Evolutionary conservation across 2,797 vertebrate genomes (phyloP), one percentile per base, ranked within the genome.

Genomic region (Neopelma chrysocephalum): DNA sequence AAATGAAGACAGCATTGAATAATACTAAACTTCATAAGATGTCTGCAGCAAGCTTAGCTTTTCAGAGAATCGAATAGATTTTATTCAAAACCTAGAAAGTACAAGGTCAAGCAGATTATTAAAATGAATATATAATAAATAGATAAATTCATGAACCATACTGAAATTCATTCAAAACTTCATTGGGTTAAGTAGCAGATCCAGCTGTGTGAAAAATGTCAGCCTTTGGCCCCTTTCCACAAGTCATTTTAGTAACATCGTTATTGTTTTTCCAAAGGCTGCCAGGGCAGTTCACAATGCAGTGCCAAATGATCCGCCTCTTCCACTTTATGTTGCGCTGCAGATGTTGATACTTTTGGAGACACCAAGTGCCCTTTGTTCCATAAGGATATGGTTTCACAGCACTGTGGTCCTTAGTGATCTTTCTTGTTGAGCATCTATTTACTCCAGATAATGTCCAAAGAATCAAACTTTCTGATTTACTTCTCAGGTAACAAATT

Each of bases 91-190:
- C 69, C 88, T 57, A 81, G 48, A 83, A 93, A 72, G 26, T 76
- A 88, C 76, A 93, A 94, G 85, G 80, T 86, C 82, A 93, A 88
- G 31, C 31, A 86, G 72, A 75, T 93, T 93, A 91, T 95, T 90
- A 93, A 95, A 96, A 90, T 69, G 20, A 85, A 76, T 75, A 61
- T 58, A 79, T 22, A 69, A 79, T 79, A 93, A 89, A 96, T 47
- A 80, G 19, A 72, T 38, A 91, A 61, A 86, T 85, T 88, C 73
- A 51, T 81, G 58, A 14, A 38, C 43, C 4, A 0, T 43, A 43
- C 73, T 62, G 65, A 93, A 93, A 88, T 81, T 86, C 66, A 75
- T 81, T 53, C 9, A 6, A 48, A 69, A 86, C 42, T 78, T 88
- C 85, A 86, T 15, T 91, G 42, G 58, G 65, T 83, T 95, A 95